A percentile compares a stretch with the other conserved stretches of the same genome.
Evolutionary conservation across 2,888 invertebrate genomes (phyloP).

Genomic region (Netelia melanura): DNA sequence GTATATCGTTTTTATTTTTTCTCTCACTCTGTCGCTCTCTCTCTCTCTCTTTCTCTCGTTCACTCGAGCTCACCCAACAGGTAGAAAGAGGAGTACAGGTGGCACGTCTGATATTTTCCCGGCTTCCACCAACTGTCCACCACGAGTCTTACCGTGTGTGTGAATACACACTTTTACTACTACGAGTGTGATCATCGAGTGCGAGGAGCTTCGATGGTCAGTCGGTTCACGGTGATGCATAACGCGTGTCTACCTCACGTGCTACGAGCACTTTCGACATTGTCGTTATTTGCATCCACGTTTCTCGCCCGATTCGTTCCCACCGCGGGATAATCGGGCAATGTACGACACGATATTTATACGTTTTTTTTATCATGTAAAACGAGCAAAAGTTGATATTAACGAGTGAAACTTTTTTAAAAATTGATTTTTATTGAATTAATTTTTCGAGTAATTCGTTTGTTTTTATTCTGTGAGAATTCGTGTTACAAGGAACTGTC

Average conservation of each 20-base stretch:
- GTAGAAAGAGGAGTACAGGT: conserved; percentile 79
- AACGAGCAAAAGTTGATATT: background rate
- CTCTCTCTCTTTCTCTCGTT: conserved; percentile 54
- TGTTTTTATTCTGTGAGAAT: background rate
- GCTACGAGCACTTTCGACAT: conserved; percentile 14
- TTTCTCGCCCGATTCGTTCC: conserved; percentile 9
- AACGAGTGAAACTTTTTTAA: background rate
- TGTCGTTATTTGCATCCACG: background rate
- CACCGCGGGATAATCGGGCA: background rate
- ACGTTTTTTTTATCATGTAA: background rate
- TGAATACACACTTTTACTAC: conserved; percentile 43
- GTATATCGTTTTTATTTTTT: conserved; percentile 57
- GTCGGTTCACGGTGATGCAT: conserved; percentile 78
- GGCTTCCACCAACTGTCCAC: conserved; percentile 66
- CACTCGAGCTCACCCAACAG: conserved; percentile 71
- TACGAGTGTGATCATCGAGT: conserved; percentile 65
- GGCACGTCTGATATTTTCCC: conserved; percentile 76
- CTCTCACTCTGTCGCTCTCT: conserved; percentile 52
- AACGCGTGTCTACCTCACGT: conserved; percentile 68
- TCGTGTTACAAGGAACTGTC: background rate
- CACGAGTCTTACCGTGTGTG: conserved; percentile 37
- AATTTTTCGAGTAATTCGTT: background rate
- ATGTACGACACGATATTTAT: background rate
- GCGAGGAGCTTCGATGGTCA: conserved; percentile 73
- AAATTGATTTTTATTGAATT: background rate